Base-by-base conservation (phyloP, 1,140 invertebrate genomes). In the Elysia chlorotica region DNA sequence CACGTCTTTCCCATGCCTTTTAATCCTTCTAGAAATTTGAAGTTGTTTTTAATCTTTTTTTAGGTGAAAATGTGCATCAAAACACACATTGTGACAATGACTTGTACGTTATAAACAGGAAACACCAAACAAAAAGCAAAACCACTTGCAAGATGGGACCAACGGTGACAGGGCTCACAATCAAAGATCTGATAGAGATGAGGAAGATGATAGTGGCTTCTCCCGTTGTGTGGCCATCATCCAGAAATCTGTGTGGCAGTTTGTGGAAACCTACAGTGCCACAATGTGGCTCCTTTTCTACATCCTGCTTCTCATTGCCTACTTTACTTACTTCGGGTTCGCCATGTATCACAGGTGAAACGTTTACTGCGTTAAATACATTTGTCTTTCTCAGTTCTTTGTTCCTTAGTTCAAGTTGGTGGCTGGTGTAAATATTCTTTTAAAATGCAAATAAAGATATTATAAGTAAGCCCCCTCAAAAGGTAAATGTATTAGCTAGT, bases 291-390 rank as follows among this genome's bases (percentile, higher is more conserved):
- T 59, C 21, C 2, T 63, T 0, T 48, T 74, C 33, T 72, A 76
- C 57, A 25, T 71, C 19, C 19, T 74, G 3, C 37, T 80, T 2
- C 36, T 78, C 28, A 0, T 77, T 0, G 48, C 62, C 35, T 80
- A 80, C 66, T 38, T 66, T 25, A 74, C 62, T 17, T 80, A 79
- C 57, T 82, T 79, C 66, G 70, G 62, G n/a, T 77, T 65, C 35
- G 74, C 80, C 3, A 71, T 82, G 73, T 69, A 53, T 31, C 75
- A 78, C 76, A 72, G 68, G 63, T 76, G 33, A 67, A 61, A 48
- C 25, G 17, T 2, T 71, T 10, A n/a, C 5, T 37, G 38, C 25
- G 17, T 41, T 17, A n/a, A 3, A 17, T n/a, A 25, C 19, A 25
- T 66, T 14, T 37, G 21, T 10, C 17, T 66, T 21, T 23, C 14